Evolutionary conservation across 2,113 vertebrate species (phyloP), one percentile per base, ranked within the genome.

Genomic region (Pseudopodoces humilis): DNA sequence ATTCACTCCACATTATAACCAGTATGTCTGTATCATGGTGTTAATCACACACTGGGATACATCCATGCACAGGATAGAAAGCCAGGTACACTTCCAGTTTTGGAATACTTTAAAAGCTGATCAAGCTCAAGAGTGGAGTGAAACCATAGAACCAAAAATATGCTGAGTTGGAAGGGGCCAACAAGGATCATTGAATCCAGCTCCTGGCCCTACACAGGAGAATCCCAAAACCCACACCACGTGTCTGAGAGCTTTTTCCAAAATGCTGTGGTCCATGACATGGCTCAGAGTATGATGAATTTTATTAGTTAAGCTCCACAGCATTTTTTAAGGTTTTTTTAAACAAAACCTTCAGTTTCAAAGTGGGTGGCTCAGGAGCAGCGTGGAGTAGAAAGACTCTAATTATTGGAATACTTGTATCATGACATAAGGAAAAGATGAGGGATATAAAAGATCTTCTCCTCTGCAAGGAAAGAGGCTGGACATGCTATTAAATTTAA

Each of bases 341-440:
- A 56, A 87, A 47, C 4, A 55, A 47, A 79, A 11, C 5, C 10
- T 76, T 44, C 8, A 35, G 13, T 19, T 52, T 69, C 28, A 60
- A 20, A 28, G 4, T 41, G 7, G 6, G 49, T 17, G 25, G 15
- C 23, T 65, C 11, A 28, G 46, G 37, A 77, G 22, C 7, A 22
- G 24, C 1, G 4, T 13, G 8, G 13, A 35, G 7, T 17, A 5
- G n/a, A 60, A 44, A 15, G 5, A 19, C 10, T 12, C 2, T 3
- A 4, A 2, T 15, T 5, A 13, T 3, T 39, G 7, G 11, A 60
- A 39, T 15, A 7, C 2, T 77, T 39, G 7, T 37, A 10, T 28
- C 4, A 12, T 52, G 31, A 13, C 19, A 53, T 0, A 9, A 35
- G 16, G 33, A 65, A 70, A 53, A 64, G 6, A 27, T 1, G 2